phyloP scores from a whole-genome alignment of 2,888 invertebrate genomes.

The Embidobia sp. region DNA sequence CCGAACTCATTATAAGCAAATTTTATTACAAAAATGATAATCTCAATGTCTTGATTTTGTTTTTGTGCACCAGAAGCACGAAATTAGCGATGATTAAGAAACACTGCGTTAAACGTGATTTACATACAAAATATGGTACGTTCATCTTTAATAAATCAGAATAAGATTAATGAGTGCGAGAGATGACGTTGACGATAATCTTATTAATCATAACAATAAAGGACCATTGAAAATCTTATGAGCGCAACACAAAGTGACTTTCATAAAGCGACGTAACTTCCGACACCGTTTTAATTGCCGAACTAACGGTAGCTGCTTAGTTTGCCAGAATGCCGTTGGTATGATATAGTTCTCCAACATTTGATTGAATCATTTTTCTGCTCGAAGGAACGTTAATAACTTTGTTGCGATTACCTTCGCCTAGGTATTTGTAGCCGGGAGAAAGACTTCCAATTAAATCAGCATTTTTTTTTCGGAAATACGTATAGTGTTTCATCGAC shows the following conservation, averaged over 20 bases:
- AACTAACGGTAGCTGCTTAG: constrained; percentile 76
- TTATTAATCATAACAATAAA: constrained; percentile 68
- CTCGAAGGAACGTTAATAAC: constrained; percentile 51
- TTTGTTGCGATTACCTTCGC: constrained; percentile 25
- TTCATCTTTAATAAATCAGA: constrained; percentile 30
- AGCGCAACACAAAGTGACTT: constrained; percentile 59
- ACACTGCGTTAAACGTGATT: constrained; percentile 9
- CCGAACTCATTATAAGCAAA: constrained; percentile 13
- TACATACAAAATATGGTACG: neutral
- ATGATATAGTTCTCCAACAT: constrained; percentile 43
- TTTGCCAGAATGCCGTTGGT: constrained; percentile 62
- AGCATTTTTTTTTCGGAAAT: neutral
- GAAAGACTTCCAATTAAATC: neutral
- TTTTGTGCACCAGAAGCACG: too few species aligned
- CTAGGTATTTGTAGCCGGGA: constrained; percentile 20
- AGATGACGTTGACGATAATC: constrained; percentile 68
- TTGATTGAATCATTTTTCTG: constrained; percentile 58
- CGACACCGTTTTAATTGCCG: constrained; percentile 81
- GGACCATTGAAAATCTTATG: constrained; percentile 45
- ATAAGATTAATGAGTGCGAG: constrained; percentile 57
- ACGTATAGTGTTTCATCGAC: neutral
- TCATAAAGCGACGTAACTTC: constrained; percentile 76
- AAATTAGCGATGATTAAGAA: constrained; percentile 29
- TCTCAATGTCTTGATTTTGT: neutral
- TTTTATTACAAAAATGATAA: neutral